These are phyloP conservation scores for Pristionchus maxplancki DNA, from an alignment of 2,888 invertebrate genomes.

Conservation along the genomic window DNA sequence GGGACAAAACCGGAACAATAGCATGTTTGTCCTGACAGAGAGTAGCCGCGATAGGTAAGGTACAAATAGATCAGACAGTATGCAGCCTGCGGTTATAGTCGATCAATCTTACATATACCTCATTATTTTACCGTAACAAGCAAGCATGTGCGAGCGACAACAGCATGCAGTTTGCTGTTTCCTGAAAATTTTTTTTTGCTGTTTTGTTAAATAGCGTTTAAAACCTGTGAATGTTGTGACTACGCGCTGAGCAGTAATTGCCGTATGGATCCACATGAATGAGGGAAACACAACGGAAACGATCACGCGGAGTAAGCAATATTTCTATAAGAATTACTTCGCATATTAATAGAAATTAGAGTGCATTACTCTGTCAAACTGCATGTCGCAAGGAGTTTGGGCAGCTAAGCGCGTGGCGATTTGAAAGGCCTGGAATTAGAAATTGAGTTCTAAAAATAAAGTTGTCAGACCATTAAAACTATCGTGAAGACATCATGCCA, in stretches of 20 bases:
- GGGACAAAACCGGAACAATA: background rate
- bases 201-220: background rate
- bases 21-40: background rate
- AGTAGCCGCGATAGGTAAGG: background rate
- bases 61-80: background rate
- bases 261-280: background rate
- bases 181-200: background rate
- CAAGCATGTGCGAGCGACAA: background rate
- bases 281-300: background rate
- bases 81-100: no score
- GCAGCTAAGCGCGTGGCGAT: background rate
- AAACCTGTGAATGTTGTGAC: slow-evolving; percentile 11
- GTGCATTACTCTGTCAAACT: background rate
- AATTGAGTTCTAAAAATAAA: background rate
- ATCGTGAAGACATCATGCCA: background rate
- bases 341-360: background rate
- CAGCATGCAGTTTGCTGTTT: background rate
- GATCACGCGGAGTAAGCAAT: background rate
- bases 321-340: no score
- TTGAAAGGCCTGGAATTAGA: background rate
- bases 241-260: background rate
- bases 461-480: background rate
- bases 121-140: background rate
- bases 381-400: background rate
- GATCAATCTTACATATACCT: no score